Percentiles rank a stretch among this genome's conserved stretches.
These are phyloP conservation scores for Hemibagrus wyckioides DNA, from an alignment of 2,113 vertebrate species.

Conservation along the genomic window DNA sequence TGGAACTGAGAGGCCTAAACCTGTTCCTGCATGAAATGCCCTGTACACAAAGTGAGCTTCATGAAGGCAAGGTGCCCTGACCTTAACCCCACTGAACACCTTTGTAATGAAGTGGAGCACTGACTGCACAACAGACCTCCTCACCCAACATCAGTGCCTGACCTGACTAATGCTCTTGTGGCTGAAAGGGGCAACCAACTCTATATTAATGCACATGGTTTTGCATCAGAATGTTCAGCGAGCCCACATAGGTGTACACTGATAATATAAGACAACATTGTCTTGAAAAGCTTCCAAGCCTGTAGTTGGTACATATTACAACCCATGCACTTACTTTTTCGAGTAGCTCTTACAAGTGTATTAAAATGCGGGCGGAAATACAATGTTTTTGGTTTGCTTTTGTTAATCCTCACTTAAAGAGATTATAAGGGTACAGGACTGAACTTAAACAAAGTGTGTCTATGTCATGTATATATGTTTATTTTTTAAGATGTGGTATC, in stretches of 20 bases:
- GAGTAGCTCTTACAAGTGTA: background rate
- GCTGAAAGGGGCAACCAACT: background rate
- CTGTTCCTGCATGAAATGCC: background rate
- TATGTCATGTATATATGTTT: background rate
- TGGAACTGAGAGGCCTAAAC: background rate
- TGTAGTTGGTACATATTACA: background rate
- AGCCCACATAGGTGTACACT: background rate
- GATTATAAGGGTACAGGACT: background rate
- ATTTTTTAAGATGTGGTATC: background rate
- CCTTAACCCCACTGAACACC: background rate
- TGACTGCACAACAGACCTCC: background rate
- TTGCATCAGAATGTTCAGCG: constrained; percentile 1
- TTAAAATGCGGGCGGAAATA: background rate
- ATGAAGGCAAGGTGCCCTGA: background rate
- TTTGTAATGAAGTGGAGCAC: background rate
- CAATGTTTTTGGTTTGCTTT: background rate
- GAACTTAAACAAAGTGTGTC: background rate
- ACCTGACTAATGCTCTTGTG: background rate
- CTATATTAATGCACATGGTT: background rate
- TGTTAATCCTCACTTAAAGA: background rate
- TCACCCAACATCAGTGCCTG: background rate
- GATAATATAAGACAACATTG: background rate
- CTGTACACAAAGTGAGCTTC: background rate
- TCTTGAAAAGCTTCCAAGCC: background rate
- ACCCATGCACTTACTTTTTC: background rate